Conservation (phyloP, 2,797 vertebrate genomes). For the Gephyroberyx darwinii region DNA sequence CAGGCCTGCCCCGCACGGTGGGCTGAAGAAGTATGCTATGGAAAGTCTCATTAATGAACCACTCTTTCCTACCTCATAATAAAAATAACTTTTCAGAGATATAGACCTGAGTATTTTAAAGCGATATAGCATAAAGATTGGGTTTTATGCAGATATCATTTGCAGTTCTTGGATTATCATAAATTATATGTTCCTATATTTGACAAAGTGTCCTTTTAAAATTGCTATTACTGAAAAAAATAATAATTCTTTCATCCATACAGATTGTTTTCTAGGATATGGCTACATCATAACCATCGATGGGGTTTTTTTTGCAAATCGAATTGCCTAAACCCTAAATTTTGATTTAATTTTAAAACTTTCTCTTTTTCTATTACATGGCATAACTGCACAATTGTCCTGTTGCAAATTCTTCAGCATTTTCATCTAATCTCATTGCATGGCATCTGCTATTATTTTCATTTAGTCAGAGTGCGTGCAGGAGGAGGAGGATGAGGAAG, state of each 20-base stretch:
- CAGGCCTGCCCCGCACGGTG: conserved; percentile 48
- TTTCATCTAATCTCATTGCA: neutral
- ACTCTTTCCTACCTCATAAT: conserved; percentile 33
- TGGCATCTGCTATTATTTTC: conserved; percentile 13
- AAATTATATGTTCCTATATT: neutral
- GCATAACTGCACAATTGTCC: too few species aligned
- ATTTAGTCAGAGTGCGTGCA: conserved; percentile 19
- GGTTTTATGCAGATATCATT: too few species aligned
- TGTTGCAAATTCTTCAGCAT: too few species aligned
- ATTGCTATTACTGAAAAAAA: neutral
- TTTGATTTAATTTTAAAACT: too few species aligned
- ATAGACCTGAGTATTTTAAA: too few species aligned
- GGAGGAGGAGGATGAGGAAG: conserved; percentile 43
- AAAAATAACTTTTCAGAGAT: neutral
- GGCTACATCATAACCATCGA: too few species aligned
- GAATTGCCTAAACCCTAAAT: too few species aligned
- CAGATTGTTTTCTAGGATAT: too few species aligned
- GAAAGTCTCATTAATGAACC: conserved; percentile 63
- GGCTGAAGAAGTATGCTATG: conserved; percentile 56
- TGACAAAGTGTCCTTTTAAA: neutral
- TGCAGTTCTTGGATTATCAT: too few species aligned
- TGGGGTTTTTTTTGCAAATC: too few species aligned
- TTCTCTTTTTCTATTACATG: too few species aligned
- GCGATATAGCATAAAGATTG: too few species aligned
- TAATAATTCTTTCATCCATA: neutral